Conservation (phyloP, 2,113 vertebrate species). For the Chloropsis cyanopogon region DNA sequence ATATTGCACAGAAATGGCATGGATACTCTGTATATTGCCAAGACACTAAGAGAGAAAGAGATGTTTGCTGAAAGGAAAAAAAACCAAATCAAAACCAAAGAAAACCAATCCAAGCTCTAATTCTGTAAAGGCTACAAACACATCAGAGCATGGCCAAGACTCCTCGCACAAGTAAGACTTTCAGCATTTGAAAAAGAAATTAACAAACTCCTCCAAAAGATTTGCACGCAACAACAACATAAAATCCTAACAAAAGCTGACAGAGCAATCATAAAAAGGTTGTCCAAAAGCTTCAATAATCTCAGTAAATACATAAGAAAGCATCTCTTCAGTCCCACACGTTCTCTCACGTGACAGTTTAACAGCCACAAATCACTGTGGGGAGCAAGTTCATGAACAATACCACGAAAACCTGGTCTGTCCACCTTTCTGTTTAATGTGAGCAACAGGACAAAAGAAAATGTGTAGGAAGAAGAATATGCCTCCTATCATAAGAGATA, state of each 20-base stretch:
- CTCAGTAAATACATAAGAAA: not conserved
- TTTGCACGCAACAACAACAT: accelerated
- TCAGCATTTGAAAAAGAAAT: not conserved
- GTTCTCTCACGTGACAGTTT: not conserved
- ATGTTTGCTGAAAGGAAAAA: not conserved
- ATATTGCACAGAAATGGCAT: not conserved
- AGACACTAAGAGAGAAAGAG: not conserved
- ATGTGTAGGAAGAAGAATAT: not conserved
- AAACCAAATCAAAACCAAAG: not conserved
- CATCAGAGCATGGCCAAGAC: not conserved
- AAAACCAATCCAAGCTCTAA: not conserved
- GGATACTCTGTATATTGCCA: not conserved
- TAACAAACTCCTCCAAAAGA: not conserved
- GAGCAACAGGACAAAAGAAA: not conserved
- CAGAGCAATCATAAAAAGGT: not conserved
- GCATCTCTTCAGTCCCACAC: not conserved
- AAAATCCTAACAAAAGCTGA: not conserved
- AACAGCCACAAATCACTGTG: not conserved
- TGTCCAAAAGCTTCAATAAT: not conserved
- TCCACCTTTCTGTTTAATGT: not conserved
- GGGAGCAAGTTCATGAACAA: not conserved
- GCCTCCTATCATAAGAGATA: not conserved
- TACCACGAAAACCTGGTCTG: not conserved
- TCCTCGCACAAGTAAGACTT: not conserved
- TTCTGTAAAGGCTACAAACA: not conserved